Evolutionary conservation across 2,113 vertebrate species (phyloP).

Genomic region (Sphyrna mokarran): DNA sequence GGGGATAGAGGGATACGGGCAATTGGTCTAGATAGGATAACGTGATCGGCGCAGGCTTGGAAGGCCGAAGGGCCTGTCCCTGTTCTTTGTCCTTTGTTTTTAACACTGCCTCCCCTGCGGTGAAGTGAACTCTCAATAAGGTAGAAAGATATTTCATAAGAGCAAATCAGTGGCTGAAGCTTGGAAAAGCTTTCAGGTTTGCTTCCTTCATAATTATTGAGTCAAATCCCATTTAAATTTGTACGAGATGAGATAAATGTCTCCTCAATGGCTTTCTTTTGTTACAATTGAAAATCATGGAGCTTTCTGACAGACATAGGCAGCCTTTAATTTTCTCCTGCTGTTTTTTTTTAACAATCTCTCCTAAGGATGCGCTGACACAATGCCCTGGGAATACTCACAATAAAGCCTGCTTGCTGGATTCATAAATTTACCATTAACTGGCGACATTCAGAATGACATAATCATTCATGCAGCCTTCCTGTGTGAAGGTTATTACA

Average conservation of each 20-base stretch:
- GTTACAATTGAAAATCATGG: not conserved
- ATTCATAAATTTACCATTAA: not conserved
- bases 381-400: conserved; percentile 7
- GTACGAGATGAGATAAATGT: not conserved
- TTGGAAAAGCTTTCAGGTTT: not conserved
- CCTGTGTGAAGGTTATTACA: not conserved
- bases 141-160: not conserved
- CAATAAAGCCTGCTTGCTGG: not conserved
- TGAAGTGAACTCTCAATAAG: not conserved
- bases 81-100: too few species aligned
- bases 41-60: too few species aligned
- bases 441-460: not conserved
- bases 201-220: conserved; percentile 13
- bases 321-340: conserved; percentile 18
- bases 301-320: not conserved
- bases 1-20: too few species aligned
- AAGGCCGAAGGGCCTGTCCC: too few species aligned
- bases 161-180: not conserved
- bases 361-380: not conserved
- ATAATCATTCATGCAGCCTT: not conserved
- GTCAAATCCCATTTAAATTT: not conserved
- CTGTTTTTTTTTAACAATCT: not conserved
- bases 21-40: too few species aligned
- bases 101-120: too few species aligned
- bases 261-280: not conserved